A percentile compares a stretch with the other conserved stretches of the same genome.
Conservation (phyloP, 2,888 invertebrate genomes). For the Alloscopus bannaensis region DNA sequence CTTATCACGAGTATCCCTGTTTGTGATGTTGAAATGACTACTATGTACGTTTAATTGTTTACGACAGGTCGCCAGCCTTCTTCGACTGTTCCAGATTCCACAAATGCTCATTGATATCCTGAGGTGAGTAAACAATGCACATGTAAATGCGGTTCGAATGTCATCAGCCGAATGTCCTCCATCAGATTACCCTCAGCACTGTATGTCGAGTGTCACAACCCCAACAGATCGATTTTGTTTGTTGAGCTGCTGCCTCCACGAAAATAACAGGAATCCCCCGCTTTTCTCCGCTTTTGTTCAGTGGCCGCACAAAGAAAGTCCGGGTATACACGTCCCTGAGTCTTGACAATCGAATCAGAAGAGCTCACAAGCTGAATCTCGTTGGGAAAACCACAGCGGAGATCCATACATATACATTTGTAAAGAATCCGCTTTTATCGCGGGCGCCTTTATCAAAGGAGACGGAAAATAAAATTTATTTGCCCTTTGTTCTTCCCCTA, state of each 20-base stretch:
- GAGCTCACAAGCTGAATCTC: neutral
- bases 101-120: conserved; percentile 79
- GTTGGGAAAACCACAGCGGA: neutral
- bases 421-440: neutral
- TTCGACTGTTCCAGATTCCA: conserved; percentile 78
- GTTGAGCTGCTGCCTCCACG: too few relatives aligned
- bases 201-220: too few relatives aligned
- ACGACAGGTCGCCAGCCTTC: conserved; percentile 77
- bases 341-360: neutral
- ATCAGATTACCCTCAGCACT: too few relatives aligned
- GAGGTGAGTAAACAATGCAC: conserved; percentile 76
- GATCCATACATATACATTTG: neutral
- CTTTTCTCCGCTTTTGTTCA: too few relatives aligned
- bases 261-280: too few relatives aligned
- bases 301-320: too few relatives aligned
- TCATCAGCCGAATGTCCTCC: too few relatives aligned
- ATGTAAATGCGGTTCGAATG: too few relatives aligned
- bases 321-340: too few relatives aligned
- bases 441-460: neutral
- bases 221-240: too few relatives aligned
- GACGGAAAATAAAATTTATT: conserved; percentile 20
- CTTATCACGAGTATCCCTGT: too few relatives aligned
- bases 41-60: conserved; percentile 22
- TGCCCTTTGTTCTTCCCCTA: conserved; percentile 11
- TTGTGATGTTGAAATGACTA: too few relatives aligned